phyloP scores from a whole-genome alignment of 2,113 vertebrate species.

The Nothoprocta perdicaria region DNA sequence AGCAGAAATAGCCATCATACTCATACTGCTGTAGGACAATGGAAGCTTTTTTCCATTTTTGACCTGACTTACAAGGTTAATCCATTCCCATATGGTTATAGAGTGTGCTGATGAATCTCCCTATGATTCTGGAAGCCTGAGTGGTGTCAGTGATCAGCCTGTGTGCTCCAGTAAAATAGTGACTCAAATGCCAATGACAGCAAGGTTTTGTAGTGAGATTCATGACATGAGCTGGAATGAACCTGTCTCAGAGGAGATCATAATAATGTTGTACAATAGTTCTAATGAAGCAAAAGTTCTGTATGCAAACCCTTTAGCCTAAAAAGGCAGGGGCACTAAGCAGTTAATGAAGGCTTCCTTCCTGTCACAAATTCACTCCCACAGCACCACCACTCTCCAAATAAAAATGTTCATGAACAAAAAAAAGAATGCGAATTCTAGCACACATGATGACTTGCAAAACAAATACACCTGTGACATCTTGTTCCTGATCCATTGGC shows the following conservation, averaged over 20 bases:
- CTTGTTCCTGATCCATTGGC: neutral
- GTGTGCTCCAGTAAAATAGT: neutral
- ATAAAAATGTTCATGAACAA: neutral
- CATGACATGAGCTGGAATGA: neutral
- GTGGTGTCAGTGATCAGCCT: neutral
- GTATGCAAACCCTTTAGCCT: neutral
- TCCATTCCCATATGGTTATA: neutral
- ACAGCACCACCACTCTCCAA: no score
- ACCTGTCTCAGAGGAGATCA: neutral
- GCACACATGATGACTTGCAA: rapidly evolving
- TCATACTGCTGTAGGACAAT: neutral
- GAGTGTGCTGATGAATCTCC: neutral
- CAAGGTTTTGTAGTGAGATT: neutral
- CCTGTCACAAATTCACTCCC: neutral
- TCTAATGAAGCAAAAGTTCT: neutral
- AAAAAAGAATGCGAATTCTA: neutral
- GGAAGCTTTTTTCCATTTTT: neutral
- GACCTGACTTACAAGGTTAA: neutral
- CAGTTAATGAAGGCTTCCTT: neutral
- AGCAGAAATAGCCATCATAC: no score
- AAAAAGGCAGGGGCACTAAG: neutral
- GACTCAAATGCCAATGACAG: neutral
- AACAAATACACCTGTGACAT: neutral
- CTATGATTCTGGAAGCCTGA: neutral
- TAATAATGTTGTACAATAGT: neutral